A percentile compares a stretch with the other conserved stretches of the same genome.
Conservation (phyloP, 2,797 vertebrate species). For the Bovichtus diacanthus region DNA sequence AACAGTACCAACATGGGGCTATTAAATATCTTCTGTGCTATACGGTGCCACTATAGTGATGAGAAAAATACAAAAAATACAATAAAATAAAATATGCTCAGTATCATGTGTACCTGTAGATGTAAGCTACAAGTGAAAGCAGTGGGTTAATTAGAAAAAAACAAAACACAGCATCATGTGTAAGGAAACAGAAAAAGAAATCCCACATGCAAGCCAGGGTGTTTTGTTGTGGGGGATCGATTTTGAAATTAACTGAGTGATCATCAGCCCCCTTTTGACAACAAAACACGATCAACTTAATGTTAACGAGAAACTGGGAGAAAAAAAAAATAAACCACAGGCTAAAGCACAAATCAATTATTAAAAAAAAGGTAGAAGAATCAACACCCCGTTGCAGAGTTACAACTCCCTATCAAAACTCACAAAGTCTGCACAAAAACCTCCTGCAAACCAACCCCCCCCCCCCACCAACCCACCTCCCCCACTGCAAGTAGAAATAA, state of each 20-base stretch:
- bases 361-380: constrained; percentile 81
- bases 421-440: constrained; percentile 83
- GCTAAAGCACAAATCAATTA: constrained; percentile 90
- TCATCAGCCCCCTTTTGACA: constrained; percentile 75
- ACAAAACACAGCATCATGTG: constrained; percentile 75
- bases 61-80: constrained; percentile 9
- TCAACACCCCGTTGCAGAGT: constrained; percentile 77
- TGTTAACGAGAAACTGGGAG: constrained; percentile 75
- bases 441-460: no score
- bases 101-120: constrained; percentile 46
- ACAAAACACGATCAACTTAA: constrained; percentile 79
- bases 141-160: constrained; percentile 72
- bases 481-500: constrained; percentile 91
- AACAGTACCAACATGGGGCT: neutral
- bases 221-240: constrained; percentile 84
- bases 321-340: constrained; percentile 58
- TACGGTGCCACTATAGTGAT: neutral
- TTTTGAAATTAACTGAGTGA: constrained; percentile 59
- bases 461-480: constrained; percentile 70
- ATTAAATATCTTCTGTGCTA: neutral
- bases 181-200: constrained; percentile 72
- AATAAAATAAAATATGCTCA: constrained; percentile 19
- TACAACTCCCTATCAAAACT: constrained; percentile 84
- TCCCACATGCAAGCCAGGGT: constrained; percentile 83
- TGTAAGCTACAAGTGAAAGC: constrained; percentile 64